Conservation (phyloP, 1,140 invertebrate species). For the Anoplolepis gracilipes region DNA sequence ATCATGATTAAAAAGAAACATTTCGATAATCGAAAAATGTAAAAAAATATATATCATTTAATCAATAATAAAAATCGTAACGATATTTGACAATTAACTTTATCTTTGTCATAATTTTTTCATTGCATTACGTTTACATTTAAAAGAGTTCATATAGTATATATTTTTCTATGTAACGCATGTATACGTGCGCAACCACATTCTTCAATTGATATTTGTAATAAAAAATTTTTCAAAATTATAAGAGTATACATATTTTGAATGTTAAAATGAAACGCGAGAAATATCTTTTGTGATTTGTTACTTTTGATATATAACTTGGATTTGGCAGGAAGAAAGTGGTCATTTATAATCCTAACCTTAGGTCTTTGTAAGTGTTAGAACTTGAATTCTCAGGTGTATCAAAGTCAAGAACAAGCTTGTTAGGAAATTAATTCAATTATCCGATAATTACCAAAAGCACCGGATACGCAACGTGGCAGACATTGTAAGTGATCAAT, state of each 20-base stretch:
- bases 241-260: background rate
- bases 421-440: constrained; percentile 2
- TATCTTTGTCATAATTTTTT: background rate
- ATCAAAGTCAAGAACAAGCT: background rate
- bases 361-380: background rate
- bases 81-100: background rate
- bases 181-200: background rate
- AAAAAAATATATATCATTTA: background rate
- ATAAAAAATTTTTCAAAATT: background rate
- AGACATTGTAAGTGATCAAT: background rate
- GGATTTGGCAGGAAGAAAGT: background rate
- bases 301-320: background rate
- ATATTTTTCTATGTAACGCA: no score
- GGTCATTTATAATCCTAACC: background rate
- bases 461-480: background rate
- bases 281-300: background rate
- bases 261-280: background rate
- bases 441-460: background rate
- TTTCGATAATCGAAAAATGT: background rate
- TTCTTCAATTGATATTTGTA: background rate
- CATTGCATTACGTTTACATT: background rate
- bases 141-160: background rate
- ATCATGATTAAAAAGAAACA: background rate
- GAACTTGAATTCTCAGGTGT: background rate
- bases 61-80: background rate